These are phyloP conservation scores for Chiridota heheva DNA, from an alignment of 35 echinoderm and acorn worm genomes.

Conservation along the genomic window DNA sequence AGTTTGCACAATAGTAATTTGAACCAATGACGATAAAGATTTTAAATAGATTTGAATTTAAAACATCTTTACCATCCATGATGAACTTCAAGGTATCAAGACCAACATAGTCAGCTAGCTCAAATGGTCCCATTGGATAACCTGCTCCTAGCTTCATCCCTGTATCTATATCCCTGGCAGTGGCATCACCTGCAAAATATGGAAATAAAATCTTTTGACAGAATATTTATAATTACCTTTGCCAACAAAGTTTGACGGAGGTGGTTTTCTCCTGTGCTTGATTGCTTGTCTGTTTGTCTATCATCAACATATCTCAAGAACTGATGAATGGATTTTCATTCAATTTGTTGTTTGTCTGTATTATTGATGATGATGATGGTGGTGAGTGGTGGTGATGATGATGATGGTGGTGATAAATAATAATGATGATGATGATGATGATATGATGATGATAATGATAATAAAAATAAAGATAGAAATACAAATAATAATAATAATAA, in stretches of 20 bases:
- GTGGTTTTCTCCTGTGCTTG: too few species aligned
- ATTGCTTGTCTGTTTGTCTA: too few species aligned
- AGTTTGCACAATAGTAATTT: not conserved
- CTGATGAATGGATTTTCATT: too few species aligned
- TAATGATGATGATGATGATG: not conserved
- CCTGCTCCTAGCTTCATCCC: slow-evolving; percentile 99
- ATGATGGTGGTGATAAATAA: not conserved
- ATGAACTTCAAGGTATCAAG: slow-evolving; percentile 87
- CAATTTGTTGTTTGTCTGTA: too few species aligned
- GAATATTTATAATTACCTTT: too few species aligned
- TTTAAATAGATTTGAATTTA: not conserved
- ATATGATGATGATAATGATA: too few species aligned
- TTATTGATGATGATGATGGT: too few species aligned
- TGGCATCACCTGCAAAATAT: slow-evolving; percentile 73
- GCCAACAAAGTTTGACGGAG: too few species aligned
- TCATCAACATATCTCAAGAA: too few species aligned
- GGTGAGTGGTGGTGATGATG: too few species aligned
- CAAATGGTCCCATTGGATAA: slow-evolving; percentile 98
- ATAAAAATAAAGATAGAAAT: too few species aligned
- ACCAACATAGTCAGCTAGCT: slow-evolving; percentile 87
- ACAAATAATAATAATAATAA: too few species aligned
- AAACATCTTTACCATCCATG: slow-evolving; percentile 67
- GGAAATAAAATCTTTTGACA: not conserved
- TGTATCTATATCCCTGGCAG: slow-evolving; percentile 71
- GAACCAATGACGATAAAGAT: not conserved